Evolutionary conservation across 2,113 vertebrate species (phyloP).

Genomic region (Leptodactylus fuscus): DNA sequence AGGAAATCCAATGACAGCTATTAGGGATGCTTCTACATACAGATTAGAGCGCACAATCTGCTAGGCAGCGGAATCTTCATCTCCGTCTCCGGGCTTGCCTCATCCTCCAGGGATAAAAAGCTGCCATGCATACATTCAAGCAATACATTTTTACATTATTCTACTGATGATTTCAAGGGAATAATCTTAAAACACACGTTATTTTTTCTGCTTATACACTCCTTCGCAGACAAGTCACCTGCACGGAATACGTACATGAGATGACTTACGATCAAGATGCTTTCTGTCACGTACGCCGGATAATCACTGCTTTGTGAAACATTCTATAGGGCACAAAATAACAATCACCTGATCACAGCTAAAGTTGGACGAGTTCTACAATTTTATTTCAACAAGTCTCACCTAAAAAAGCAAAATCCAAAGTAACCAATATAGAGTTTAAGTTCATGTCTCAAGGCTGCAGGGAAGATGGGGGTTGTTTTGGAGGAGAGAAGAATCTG

Average conservation of each 20-base stretch:
- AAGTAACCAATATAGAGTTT: no score
- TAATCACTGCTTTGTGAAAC: background rate
- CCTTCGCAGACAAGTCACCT: slow-evolving; percentile 15
- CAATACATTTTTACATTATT: slow-evolving; percentile 7
- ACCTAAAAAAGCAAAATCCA: no score
- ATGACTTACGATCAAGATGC: background rate
- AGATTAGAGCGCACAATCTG: slow-evolving; percentile 73
- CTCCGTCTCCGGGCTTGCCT: slow-evolving; percentile 60
- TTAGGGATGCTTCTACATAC: slow-evolving; percentile 77
- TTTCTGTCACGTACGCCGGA: background rate
- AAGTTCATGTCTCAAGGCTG: background rate
- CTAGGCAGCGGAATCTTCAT: slow-evolving; percentile 81
- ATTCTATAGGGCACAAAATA: background rate
- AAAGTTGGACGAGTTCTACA: background rate
- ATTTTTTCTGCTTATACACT: slow-evolving; percentile 1
- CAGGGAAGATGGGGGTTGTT: background rate
- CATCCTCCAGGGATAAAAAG: slow-evolving; percentile 52
- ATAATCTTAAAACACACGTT: background rate
- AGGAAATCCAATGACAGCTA: slow-evolving; percentile 82
- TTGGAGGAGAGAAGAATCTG: no score
- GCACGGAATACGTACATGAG: background rate
- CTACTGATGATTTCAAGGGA: slow-evolving; percentile 34
- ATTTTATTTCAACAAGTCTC: background rate
- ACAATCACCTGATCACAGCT: background rate
- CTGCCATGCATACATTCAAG: slow-evolving; percentile 39